A percentile compares a stretch with the other conserved stretches of the same genome.
Evolutionary conservation across 2,113 vertebrate species (phyloP).

Genomic region (Gnathonemus echidnorhynchus): DNA sequence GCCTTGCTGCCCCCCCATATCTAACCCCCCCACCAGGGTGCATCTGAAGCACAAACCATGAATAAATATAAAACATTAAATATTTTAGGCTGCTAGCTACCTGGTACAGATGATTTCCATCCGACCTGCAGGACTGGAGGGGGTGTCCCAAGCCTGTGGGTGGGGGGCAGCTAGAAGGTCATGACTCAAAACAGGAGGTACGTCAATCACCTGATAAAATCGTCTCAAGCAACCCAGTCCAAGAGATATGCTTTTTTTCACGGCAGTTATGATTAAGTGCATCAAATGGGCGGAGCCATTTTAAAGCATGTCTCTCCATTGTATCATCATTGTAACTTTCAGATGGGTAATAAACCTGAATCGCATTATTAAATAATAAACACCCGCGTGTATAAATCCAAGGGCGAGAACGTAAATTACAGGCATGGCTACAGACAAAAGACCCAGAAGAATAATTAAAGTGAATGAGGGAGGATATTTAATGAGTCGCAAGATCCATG

Average conservation of each 20-base stretch:
- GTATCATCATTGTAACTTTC: not conserved
- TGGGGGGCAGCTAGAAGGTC: not conserved
- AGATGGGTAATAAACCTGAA: not conserved
- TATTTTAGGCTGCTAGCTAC: not conserved
- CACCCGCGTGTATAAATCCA: not conserved
- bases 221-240: not conserved
- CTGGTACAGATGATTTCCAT: not conserved
- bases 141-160: too few relatives aligned
- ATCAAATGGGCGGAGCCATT: not conserved
- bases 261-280: not conserved
- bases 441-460: not conserved
- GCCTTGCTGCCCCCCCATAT: not conserved
- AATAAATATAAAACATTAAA: constrained; percentile 17
- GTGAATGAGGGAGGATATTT: not conserved
- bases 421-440: not conserved
- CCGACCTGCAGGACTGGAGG: not conserved
- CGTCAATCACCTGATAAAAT: not conserved
- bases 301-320: not conserved
- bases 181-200: not conserved
- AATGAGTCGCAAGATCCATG: not conserved
- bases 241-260: not conserved
- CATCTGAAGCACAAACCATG: not conserved
- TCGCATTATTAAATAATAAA: constrained; percentile 12
- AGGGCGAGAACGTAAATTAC: not conserved
- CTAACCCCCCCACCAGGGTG: not conserved